Base-by-base conservation (phyloP, 2,888 invertebrate genomes). In the Coleophora flavipennella region DNA sequence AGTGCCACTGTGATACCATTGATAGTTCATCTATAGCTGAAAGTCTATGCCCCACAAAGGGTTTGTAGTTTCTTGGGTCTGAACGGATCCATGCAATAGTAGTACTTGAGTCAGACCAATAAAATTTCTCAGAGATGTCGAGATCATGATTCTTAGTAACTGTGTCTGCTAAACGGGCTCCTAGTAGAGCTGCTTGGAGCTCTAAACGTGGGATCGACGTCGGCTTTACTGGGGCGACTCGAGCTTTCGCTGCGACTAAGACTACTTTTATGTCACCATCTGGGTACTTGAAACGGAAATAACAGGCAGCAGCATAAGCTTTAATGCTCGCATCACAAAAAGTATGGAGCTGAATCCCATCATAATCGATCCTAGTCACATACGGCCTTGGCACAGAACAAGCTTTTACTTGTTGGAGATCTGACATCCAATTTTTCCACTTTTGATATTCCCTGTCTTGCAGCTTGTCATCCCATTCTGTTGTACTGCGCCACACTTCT, bases 391-490 rank as follows among this genome's bases (percentile, higher is more conserved):
- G 41, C 33, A 42, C 11, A 1, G 32, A 40, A 10, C 43, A 26
- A 7, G 38, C 8, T 1, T 27, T 31, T 10, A 48, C 36, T 31
- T n/a, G 12, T 32, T 41, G 33, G 8, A 46, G 26, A 35, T 29
- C 12, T 4, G 26, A 31, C 12, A 48, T 32, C 51, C 53, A 54
- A 10, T 45, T 35, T 3, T 4, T 10, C 41, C 41, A 46, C 20
- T 34, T 39, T 3, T 27, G 1, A 29, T 33, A 40, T 11, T n/a
- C n/a, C n/a, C 40, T 34, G 1, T 41, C 28, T 7, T 41, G 36
- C 28, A 46, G 33, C 7, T 10, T 6, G 8, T 54, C 49, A n/a
- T 49, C 49, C 51, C 51, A 54, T 1, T 11, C 26, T 1, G 50
- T n/a, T n/a, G n/a, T n/a, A n/a, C n/a, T n/a, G n/a, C 25, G 26